Evolutionary conservation across 1,140 invertebrate genomes (phyloP), one percentile per base, ranked within the genome.

Genomic region (Gryon sp.): DNA sequence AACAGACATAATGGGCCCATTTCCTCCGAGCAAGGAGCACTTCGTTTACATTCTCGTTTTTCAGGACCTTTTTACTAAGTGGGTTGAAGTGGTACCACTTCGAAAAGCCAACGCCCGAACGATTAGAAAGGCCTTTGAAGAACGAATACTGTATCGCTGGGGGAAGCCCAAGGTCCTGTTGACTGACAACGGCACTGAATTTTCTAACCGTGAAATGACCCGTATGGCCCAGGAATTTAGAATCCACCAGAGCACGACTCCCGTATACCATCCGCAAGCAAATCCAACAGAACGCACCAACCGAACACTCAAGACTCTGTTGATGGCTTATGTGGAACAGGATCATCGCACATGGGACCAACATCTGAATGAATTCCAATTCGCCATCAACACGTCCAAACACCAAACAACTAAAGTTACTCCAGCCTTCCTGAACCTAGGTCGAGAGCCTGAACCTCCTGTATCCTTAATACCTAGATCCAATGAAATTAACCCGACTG

Each of bases 221-320:
- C 4, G n/a, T 2, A 1, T 34, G 11, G 5, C 14, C 2, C 2
- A 34, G 2, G 32, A 34, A 34, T 34, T 34, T 7, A 76, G 80
- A 4, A 55, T 84, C 0, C 7, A 15, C 2, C 65, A 80, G n/a
- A 57, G 72, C 3, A 83, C 78, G 9, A 85, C 80, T 0, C 80
- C 84, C 5, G 65, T 70, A 12, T 89, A 90, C 60, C 81, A 82
- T 11, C 87, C 87, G 0, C 84, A 88, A 46, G 76, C 82, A 1
- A 88, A 89, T 40, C 80, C 78, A 0, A 81, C 82, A 0, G 86
- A 90, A 68, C 38, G 87, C 0, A 80, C 82, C 3, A 90, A 90
- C 57, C 76, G 78, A 32, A 82, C 82, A 1, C 57, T 88, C 4
- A 83, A 86, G 6, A 83, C 80, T 1, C 81, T 85, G 77, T 62